A percentile compares a stretch with the other conserved stretches of the same genome.
Conservation (phyloP, 2,113 vertebrate species). For the Seriola dumerili region DNA sequence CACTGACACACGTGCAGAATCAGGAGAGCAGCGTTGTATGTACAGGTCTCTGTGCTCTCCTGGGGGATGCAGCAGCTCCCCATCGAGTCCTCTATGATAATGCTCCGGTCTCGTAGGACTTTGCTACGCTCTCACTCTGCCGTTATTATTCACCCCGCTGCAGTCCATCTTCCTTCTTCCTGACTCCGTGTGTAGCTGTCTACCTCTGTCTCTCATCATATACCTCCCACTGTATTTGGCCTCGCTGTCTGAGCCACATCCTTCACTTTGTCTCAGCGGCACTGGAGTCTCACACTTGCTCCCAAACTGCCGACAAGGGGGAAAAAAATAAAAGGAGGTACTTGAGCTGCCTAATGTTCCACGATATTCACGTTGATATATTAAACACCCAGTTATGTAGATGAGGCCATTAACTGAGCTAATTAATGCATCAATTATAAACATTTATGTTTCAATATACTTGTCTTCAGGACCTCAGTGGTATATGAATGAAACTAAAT, state of each 20-base stretch:
- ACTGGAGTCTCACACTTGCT: conserved; percentile 14
- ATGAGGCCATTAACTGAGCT: conserved; percentile 38
- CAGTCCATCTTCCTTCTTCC: conserved; percentile 44
- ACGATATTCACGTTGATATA: conserved; percentile 15
- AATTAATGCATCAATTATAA: conserved; percentile 42
- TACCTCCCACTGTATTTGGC: conserved; percentile 61
- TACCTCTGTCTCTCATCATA: conserved; percentile 53
- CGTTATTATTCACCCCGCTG: conserved; percentile 51
- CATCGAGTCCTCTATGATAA: conserved; percentile 46
- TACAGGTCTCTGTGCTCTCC: conserved; percentile 45
- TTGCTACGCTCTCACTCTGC: conserved; percentile 36
- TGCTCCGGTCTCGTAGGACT: conserved; percentile 43
- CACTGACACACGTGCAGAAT: background rate
- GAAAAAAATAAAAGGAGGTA: background rate
- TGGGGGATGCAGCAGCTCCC: conserved; percentile 40
- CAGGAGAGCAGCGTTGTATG: background rate
- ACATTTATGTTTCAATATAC: conserved; percentile 2
- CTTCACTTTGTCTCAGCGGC: conserved; percentile 32
- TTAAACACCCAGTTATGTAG: conserved; percentile 13
- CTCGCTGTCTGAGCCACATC: conserved; percentile 56
- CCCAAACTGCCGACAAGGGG: conserved; percentile 18
- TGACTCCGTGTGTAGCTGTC: conserved; percentile 45
- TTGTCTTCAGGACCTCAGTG: background rate
- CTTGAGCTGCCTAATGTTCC: conserved; percentile 25
- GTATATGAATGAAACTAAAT: background rate